Evolutionary conservation across 2,113 vertebrate genomes (phyloP), one percentile per base, ranked within the genome.

Genomic region (Crotalus horridus): DNA sequence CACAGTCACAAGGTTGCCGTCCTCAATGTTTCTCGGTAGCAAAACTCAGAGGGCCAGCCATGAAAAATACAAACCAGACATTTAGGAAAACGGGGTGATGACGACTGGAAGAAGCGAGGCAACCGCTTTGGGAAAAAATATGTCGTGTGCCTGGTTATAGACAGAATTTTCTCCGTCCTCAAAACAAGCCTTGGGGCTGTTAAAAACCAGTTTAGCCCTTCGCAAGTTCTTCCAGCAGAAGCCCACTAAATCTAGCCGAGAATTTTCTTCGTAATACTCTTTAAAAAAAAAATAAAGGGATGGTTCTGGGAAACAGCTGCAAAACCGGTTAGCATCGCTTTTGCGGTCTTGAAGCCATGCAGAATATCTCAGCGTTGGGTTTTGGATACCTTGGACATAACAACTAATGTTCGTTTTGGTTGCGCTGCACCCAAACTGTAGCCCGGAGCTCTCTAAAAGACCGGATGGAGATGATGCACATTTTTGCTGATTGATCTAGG

Each of bases 1-100:
- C 96, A 97, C 94, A 95, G 96, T 96, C 96, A 96, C 96, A 96
- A 95, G 94, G 56, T 90, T n/a, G 43, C 61, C 0, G 20, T 23
- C 29, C 58, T 23, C 33, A 39, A 33, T 29, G 4, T 85, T 11
- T 3, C 33, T 29, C 24, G 23, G 58, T 24, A 17, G 13, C 39
- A 43, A 53, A 93, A 81, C 89, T 87, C 21, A 0, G 43, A 21
- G 26, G 96, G 94, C 93, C 92, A 94, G 94, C 89, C 94, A 29
- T 1, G 6, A 43, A 95, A 95, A 4, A 10, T 17, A 48, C 54
- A 39, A n/a, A 15, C 3, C 5, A 11, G n/a, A 4, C 4, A 33
- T 51, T 51, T 3, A n/a, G 33, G 33, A 93, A 89, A 92, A 87
- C 8, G 29, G 55, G 87, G 48, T 51, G 48, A 2, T 21, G 33